Evolutionary conservation across 2,888 invertebrate genomes (phyloP), one percentile per base, ranked within the genome.

Genomic region (Geophilus truncorum): DNA sequence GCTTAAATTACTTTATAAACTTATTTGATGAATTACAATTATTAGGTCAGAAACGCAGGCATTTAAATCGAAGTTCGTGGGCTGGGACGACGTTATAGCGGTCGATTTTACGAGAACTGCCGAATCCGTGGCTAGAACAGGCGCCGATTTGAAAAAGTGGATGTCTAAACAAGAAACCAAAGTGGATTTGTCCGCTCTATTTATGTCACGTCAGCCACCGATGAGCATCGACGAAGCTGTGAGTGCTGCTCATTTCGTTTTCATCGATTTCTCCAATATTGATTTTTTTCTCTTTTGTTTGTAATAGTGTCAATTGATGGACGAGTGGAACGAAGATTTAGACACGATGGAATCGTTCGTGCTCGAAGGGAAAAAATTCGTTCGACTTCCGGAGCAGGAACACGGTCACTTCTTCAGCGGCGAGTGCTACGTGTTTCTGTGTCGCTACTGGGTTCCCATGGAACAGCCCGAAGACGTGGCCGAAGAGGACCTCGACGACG

Each of bases 31-130:
- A 51, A 62, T 82, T 81, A 77, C 70, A 15, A 78, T 70, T 81
- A 78, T 81, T 82, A 87, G 89, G 25, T 88, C 88, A 79, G 90
- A 90, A 83, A 86, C 88, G 45, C 89, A 89, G 85, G 87, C 98
- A 83, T 99, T 99, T 89, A 98, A 98, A 88, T 94, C 94, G 0
- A 98, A 98, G 88, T 99, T 99, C 88, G 88, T 91, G 77, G 97
- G 96, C 9, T 99, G 99, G 99, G 98, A 99, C 86, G 98, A 99
- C 88, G 97, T 99, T 21, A 96, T 99, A 84, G 97, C 97, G 0
- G 98, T 98, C 7, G 99, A 99, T 89, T 99, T 97, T 88, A 99
- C 99, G 0, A 91, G 98, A 83, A 98, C 98, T 0, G 98, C 98
- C 0, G 97, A 97, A 86, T 98, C 98, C 0, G 98, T 99, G 0